Evolutionary conservation across 2,113 vertebrate species (phyloP).

Genomic region (Thamnaconus septentrionalis): DNA sequence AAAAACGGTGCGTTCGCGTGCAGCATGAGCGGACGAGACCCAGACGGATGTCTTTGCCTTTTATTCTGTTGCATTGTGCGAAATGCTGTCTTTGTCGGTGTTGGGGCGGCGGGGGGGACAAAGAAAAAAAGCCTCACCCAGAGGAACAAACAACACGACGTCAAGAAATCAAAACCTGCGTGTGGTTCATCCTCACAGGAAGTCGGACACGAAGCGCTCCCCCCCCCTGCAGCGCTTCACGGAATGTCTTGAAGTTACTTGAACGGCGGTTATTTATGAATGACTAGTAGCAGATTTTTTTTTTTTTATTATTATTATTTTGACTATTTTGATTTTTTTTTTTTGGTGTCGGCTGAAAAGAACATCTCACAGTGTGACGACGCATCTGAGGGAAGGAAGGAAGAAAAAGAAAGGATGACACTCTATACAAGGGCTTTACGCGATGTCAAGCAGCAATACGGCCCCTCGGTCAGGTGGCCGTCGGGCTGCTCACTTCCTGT

Average conservation of each 20-base stretch:
- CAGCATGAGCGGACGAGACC: too few species aligned
- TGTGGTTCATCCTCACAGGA: background rate
- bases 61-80: too few species aligned
- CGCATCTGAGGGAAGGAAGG: constrained; percentile 11
- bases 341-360: too few species aligned
- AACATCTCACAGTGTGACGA: too few species aligned
- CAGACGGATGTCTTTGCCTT: too few species aligned
- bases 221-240: background rate
- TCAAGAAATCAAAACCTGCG: background rate
- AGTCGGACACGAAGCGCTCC: background rate
- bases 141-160: constrained; percentile 36
- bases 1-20: too few species aligned
- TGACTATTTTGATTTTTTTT: constrained; percentile 33
- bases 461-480: constrained; percentile 3
- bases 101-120: too few species aligned
- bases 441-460: constrained; percentile 66
- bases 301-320: constrained; percentile 6
- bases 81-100: too few species aligned
- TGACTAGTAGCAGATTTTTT: background rate
- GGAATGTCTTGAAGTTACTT: constrained; percentile 66
- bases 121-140: constrained; percentile 8
- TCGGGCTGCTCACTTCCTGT: too few species aligned
- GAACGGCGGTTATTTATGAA: constrained; percentile 59
- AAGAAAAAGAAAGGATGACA: constrained; percentile 15
- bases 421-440: constrained; percentile 57